Base-by-base conservation (phyloP, 2,113 vertebrate genomes). In the Oreocharis arfaki region DNA sequence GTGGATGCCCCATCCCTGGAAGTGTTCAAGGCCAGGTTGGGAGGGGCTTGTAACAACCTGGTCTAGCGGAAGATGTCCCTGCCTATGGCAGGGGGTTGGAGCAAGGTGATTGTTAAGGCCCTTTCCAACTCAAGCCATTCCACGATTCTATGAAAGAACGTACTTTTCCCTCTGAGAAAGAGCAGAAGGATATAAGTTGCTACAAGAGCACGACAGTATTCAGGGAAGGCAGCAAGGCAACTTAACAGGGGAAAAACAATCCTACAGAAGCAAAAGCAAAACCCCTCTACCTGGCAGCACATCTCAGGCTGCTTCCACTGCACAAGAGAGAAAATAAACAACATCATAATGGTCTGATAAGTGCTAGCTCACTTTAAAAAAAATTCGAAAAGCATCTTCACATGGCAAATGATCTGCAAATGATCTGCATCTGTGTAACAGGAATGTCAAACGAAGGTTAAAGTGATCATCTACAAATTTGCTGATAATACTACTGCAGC, bases 21-120 rank as follows among this genome's bases (percentile, higher is more conserved):
- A 37, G 32, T 23, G 32, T 24, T 81, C 33, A 57, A 33, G 15
- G 18, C 6, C 50, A 65, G 17, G 14, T 1, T 57, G 50, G 59
- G 50, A 19, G 22, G 42, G 50, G 18, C 41, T 73, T 49, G 37
- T 44, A 57, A 16, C 37, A 57, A 28, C 7, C 22, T 57, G 26
- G 5, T 28, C 22, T 16, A 20, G 21, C 44, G 33, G 22, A 74
- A 81, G 14, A 10, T 23, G 26, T 15, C 17, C 50, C 57, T 56
- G 59, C 15, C 59, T 19, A 11, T 24, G 37, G 33, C 16, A 73
- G 26, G 7, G 7, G 7, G 3, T 27, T 64, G 37, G 27, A 74
- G 50, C 4, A 5, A 50, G 2, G 33, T 57, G 50, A 57, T 12
- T 0, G 1, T 42, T 37, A 42, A 50, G 22, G 27, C 33, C 7